Conservation (phyloP, 2,797 vertebrate genomes). For the Neosilurus hyrtlii region DNA sequence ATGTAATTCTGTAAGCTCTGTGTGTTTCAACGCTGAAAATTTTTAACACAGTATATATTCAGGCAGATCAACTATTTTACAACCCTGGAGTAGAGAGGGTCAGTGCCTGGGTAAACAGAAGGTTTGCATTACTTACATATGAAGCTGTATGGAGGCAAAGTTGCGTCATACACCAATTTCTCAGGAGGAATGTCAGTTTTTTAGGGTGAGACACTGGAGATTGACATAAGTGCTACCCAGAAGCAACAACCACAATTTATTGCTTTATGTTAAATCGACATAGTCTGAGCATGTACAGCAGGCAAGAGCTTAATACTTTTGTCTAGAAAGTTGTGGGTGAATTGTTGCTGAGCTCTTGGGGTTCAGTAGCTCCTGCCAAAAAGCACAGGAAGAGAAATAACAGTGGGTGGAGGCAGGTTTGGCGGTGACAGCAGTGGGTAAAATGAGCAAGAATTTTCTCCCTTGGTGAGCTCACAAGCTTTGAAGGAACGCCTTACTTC, state of each 20-base stretch:
- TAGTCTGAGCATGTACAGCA: slow-evolving; percentile 25
- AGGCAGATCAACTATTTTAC: slow-evolving; percentile 21
- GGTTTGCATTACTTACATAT: slow-evolving; percentile 16
- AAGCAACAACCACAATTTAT: slow-evolving; percentile 28
- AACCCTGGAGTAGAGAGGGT: background rate
- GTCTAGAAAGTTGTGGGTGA: background rate
- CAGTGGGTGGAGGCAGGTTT: slow-evolving; percentile 43
- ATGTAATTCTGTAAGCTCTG: slow-evolving; percentile 11
- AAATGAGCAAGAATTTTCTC: slow-evolving; percentile 30
- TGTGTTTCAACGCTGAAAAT: background rate
- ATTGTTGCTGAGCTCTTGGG: slow-evolving; percentile 46
- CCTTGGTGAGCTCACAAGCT: slow-evolving; percentile 40
- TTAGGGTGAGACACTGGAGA: background rate
- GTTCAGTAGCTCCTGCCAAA: slow-evolving; percentile 56
- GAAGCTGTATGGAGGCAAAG: background rate
- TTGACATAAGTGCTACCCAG: background rate
- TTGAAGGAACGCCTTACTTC: slow-evolving; percentile 50
- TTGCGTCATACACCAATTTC: background rate
- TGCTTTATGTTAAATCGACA: slow-evolving; percentile 54
- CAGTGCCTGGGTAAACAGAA: background rate
- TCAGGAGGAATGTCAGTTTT: background rate
- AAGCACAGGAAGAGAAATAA: slow-evolving; percentile 66
- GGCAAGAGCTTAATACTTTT: background rate
- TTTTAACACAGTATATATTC: slow-evolving; percentile 18
- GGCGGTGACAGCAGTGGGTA: slow-evolving; percentile 30